Conservation (phyloP, 2,888 invertebrate genomes). For the Flexamia atlantica region DNA sequence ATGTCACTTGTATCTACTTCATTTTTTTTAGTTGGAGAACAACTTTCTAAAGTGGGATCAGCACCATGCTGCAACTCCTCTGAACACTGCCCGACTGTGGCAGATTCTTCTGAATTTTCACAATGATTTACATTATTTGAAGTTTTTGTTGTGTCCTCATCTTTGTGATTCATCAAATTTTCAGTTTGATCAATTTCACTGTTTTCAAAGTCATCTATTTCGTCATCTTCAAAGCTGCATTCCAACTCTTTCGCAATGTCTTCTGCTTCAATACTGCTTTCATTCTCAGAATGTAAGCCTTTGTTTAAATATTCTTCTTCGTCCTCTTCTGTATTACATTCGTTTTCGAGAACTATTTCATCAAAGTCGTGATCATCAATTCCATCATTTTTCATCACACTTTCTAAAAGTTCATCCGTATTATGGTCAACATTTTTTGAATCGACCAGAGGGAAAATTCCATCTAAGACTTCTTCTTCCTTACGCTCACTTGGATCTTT, state of each 20-base stretch:
- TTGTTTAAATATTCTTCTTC: slow-evolving; percentile 45
- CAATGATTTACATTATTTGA: not conserved
- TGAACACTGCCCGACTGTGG: too few relatives aligned
- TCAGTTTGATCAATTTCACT: slow-evolving; percentile 21
- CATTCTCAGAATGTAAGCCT: slow-evolving; percentile 26
- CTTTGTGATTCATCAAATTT: slow-evolving; percentile 3
- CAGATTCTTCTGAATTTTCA: not conserved
- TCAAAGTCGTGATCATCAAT: slow-evolving; percentile 45
- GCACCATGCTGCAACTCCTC: too few relatives aligned
- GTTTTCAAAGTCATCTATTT: slow-evolving; percentile 43
- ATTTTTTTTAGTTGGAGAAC: too few relatives aligned
- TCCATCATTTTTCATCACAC: slow-evolving; percentile 29
- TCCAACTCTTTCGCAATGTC: slow-evolving; percentile 45
- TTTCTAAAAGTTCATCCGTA: not conserved
- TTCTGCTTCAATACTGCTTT: slow-evolving; percentile 39
- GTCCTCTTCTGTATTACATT: slow-evolving; percentile 46
- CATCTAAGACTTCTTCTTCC: slow-evolving; percentile 39
- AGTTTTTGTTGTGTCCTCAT: not conserved
- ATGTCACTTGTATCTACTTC: not conserved
- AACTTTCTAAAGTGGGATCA: too few relatives aligned
- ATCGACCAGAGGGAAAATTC: slow-evolving; percentile 24
- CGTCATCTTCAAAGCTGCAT: slow-evolving; percentile 39
- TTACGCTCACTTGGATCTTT: not conserved
- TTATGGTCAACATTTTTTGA: slow-evolving; percentile 2
- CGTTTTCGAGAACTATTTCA: slow-evolving; percentile 27